Conservation (phyloP, 2,888 invertebrate genomes). For the Apoderus coryli region DNA sequence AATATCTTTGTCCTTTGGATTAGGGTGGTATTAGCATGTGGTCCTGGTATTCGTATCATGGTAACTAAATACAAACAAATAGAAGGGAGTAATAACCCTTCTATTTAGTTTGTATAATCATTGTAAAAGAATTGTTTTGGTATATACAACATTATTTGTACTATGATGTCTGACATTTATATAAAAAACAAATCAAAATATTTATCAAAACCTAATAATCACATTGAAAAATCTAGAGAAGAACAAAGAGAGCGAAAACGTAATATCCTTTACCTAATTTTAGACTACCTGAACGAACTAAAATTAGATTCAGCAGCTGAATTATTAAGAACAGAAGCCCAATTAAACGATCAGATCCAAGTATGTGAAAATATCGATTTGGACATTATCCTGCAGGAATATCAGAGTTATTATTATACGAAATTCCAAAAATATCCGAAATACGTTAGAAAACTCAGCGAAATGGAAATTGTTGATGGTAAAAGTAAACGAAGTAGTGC, state of each 20-base stretch:
- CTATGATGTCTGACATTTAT: too few relatives aligned
- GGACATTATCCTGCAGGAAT: slow-evolving; percentile 77
- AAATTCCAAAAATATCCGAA: slow-evolving; percentile 79
- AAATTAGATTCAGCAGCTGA: slow-evolving; percentile 50
- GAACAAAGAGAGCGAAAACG: slow-evolving; percentile 33
- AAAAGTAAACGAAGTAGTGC: slow-evolving; percentile 18
- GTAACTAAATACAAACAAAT: too few relatives aligned
- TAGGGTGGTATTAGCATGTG: too few relatives aligned
- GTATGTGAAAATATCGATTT: slow-evolving; percentile 88
- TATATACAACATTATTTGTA: too few relatives aligned
- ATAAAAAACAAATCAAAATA: too few relatives aligned
- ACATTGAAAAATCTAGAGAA: slow-evolving; percentile 23
- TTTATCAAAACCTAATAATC: too few relatives aligned
- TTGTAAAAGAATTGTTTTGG: too few relatives aligned
- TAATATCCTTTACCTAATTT: slow-evolving; percentile 47
- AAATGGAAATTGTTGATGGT: slow-evolving; percentile 13
- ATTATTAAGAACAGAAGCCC: slow-evolving; percentile 54
- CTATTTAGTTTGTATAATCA: too few relatives aligned
- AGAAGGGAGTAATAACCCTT: too few relatives aligned
- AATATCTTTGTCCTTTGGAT: too few relatives aligned
- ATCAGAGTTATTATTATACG: slow-evolving; percentile 70
- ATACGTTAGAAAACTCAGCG: slow-evolving; percentile 45
- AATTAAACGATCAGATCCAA: slow-evolving; percentile 49
- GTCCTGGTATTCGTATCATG: too few relatives aligned
- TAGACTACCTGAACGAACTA: slow-evolving; percentile 51